These are phyloP conservation scores for Leptodirus hochenwartii DNA, from an alignment of 2,888 invertebrate species.

Conservation along the genomic window DNA sequence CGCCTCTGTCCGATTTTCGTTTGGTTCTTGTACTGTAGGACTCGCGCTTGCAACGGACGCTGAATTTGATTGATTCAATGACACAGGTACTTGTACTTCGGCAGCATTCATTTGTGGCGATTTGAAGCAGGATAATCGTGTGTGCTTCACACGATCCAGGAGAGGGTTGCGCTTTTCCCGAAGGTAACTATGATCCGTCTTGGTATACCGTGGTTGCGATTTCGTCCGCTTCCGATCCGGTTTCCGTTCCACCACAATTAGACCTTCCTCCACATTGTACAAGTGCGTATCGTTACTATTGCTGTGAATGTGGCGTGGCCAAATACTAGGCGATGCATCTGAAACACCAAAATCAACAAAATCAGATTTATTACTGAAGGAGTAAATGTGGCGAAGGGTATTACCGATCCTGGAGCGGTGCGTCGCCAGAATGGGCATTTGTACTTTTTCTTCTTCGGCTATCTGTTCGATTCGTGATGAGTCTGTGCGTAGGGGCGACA, in stretches of 20 bases:
- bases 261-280: constrained; percentile 45
- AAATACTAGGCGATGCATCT: constrained; percentile 47
- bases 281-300: constrained; percentile 47
- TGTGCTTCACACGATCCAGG: constrained; percentile 51
- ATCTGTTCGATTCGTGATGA: constrained; percentile 25
- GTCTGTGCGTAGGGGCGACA: constrained; percentile 39
- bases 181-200: constrained; percentile 27
- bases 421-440: too few species aligned
- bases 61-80: constrained; percentile 1
- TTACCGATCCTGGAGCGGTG: constrained; percentile 21
- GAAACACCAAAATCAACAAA: constrained; percentile 10
- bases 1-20: constrained; percentile 4
- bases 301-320: constrained; percentile 37
- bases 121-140: constrained; percentile 47
- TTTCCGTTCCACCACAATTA: constrained; percentile 38
- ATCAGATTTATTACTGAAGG: constrained; percentile 2
- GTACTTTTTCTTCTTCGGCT: constrained; percentile 14
- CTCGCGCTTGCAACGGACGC: background rate
- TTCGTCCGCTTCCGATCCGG: constrained; percentile 32
- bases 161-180: constrained; percentile 51
- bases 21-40: background rate
- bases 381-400: too few species aligned
- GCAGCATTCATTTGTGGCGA: too few species aligned
- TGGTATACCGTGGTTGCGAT: constrained; percentile 26
- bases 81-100: constrained; percentile 20